Percentiles rank a stretch among this genome's conserved stretches.
These are phyloP conservation scores for Troides helena DNA, from an alignment of 2,888 invertebrate genomes.

Conservation along the genomic window DNA sequence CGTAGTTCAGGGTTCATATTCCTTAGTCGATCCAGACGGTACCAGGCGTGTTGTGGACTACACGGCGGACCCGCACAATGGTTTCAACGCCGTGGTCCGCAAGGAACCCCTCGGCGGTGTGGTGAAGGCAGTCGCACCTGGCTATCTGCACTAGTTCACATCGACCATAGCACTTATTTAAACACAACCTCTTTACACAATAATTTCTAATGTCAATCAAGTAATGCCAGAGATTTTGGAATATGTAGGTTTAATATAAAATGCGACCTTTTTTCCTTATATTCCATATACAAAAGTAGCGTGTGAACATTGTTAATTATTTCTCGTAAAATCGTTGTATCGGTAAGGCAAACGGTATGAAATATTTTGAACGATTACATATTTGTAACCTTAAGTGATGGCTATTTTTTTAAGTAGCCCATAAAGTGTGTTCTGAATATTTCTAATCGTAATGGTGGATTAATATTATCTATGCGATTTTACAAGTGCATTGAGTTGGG, in stretches of 20 bases:
- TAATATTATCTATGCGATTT: not conserved
- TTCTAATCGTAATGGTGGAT: not conserved
- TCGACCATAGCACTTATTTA: not conserved
- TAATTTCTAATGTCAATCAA: not conserved
- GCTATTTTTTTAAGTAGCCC: not conserved
- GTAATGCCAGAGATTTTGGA: not conserved
- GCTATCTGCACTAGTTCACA: conserved; percentile 50
- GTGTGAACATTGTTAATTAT: conserved; percentile 14
- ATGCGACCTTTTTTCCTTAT: not conserved
- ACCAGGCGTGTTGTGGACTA: conserved; percentile 82
- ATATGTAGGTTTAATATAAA: not conserved
- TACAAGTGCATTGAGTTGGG: conserved; percentile 4
- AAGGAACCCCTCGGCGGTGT: conserved; percentile 78
- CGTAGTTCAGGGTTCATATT: conserved; percentile 83
- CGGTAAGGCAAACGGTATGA: conserved; percentile 6
- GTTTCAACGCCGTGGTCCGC: conserved; percentile 84
- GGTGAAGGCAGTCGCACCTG: conserved; percentile 65
- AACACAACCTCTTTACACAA: conserved; percentile 5
- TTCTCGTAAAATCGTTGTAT: conserved; percentile 3
- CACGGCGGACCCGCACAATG: conserved; percentile 83
- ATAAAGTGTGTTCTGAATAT: not conserved
- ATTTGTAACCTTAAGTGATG: conserved; percentile 8
- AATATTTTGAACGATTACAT: conserved; percentile 11
- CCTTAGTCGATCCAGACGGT: conserved; percentile 83
- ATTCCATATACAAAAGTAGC: not conserved